Evolutionary conservation across 2,113 vertebrate species (phyloP).

Genomic region (Helogale parvula): DNA sequence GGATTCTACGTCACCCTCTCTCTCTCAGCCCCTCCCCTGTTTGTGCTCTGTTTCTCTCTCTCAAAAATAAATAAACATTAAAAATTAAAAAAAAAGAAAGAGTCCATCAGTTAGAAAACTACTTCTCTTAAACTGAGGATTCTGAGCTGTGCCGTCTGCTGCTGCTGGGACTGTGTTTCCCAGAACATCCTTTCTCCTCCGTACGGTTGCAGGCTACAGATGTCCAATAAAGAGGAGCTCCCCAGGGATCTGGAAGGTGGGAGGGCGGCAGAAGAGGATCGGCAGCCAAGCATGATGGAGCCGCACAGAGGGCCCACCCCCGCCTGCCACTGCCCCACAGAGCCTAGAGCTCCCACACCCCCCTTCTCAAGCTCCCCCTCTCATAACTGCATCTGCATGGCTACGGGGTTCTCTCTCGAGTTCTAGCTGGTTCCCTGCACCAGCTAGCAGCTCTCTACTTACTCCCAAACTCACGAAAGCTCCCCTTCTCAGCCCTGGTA

Average conservation of each 20-base stretch:
- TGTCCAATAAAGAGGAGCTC: background rate
- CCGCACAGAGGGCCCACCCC: background rate
- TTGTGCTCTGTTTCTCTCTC: too few relatives aligned
- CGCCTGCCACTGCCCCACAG: background rate
- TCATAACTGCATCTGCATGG: background rate
- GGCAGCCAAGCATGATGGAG: fast-evolving
- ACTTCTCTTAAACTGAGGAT: background rate
- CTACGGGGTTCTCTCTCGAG: background rate
- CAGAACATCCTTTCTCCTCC: background rate
- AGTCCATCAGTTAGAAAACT: background rate
- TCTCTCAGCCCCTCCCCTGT: too few relatives aligned
- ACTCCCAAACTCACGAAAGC: background rate
- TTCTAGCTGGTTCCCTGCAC: background rate
- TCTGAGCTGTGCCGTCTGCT: background rate
- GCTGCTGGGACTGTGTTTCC: background rate
- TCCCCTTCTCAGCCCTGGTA: background rate
- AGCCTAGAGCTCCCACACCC: background rate
- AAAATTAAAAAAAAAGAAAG: background rate
- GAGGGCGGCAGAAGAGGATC: background rate
- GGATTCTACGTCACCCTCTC: too few relatives aligned
- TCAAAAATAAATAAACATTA: too few relatives aligned
- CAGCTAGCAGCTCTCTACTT: background rate
- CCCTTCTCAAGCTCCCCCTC: background rate
- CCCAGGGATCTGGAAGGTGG: background rate
- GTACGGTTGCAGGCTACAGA: background rate